phyloP scores from a whole-genome alignment of 2,888 invertebrate genomes.

The Agrochola circellaris region DNA sequence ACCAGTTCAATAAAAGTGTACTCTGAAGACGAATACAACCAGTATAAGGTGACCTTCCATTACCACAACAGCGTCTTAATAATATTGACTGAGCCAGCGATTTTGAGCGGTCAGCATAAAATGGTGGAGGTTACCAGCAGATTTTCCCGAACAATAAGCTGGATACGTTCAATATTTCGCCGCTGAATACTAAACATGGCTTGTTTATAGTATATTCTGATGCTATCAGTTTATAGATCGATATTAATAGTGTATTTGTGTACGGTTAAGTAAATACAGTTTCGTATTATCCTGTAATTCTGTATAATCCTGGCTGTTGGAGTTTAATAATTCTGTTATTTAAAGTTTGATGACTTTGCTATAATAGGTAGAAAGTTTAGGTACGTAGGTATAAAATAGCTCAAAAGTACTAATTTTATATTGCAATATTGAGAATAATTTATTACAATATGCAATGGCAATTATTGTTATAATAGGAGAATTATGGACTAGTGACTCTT shows the following conservation, averaged over 20 bases:
- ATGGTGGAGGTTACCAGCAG: slow-evolving; percentile 26
- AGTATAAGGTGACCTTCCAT: slow-evolving; percentile 10
- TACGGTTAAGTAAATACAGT: neutral
- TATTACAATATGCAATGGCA: no score
- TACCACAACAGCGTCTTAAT: neutral
- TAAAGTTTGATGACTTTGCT: neutral
- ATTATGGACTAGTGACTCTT: neutral
- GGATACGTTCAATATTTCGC: slow-evolving; percentile 35
- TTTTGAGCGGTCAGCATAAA: slow-evolving; percentile 31
- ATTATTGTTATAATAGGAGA: neutral
- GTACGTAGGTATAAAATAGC: neutral
- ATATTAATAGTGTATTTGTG: slow-evolving; percentile 18
- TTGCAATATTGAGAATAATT: neutral
- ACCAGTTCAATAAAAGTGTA: slow-evolving; percentile 24
- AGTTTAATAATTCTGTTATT: neutral
- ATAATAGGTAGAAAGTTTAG: neutral
- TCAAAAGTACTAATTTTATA: neutral
- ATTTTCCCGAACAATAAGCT: slow-evolving; percentile 42
- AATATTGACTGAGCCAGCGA: neutral
- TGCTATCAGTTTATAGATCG: slow-evolving; percentile 32
- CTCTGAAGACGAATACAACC: slow-evolving; percentile 9
- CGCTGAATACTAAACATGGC: slow-evolving; percentile 25
- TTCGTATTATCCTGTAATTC: slow-evolving; percentile 5
- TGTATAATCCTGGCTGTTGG: neutral
- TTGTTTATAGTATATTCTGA: slow-evolving; percentile 36